A percentile compares a stretch with the other conserved stretches of the same genome.
phyloP scores from a whole-genome alignment of 2,888 invertebrate species.

The Macropis europaea region DNA sequence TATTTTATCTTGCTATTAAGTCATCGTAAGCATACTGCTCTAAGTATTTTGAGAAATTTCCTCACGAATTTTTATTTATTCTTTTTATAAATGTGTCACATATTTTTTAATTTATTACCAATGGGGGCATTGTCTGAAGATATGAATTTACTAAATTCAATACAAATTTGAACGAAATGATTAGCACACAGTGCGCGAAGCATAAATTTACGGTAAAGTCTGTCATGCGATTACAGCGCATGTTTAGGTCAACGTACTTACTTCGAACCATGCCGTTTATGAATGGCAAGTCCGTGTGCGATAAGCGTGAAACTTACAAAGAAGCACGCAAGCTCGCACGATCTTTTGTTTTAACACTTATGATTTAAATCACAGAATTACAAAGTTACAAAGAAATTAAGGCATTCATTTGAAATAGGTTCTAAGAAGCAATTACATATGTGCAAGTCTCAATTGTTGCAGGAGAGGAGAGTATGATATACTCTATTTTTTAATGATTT shows the following conservation, averaged over 20 bases:
- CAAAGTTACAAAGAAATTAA: not conserved
- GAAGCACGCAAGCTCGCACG: slow-evolving; percentile 30
- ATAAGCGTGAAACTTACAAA: slow-evolving; percentile 46
- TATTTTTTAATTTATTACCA: no score
- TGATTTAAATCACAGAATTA: not conserved
- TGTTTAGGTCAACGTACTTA: slow-evolving; percentile 43
- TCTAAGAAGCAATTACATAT: not conserved
- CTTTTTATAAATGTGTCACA: no score
- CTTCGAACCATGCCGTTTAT: slow-evolving; percentile 38
- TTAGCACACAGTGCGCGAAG: no score
- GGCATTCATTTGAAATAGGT: not conserved
- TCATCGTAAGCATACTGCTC: no score
- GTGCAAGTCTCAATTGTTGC: not conserved
- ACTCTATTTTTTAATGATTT: not conserved
- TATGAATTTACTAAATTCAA: no score
- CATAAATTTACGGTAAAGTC: not conserved
- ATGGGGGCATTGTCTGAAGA: no score
- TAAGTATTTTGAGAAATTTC: no score
- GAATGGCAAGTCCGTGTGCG: slow-evolving; percentile 38
- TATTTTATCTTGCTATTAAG: no score
- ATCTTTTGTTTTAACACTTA: slow-evolving; percentile 15
- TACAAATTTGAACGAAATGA: no score
- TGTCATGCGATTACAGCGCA: slow-evolving; percentile 34
- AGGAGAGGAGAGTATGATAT: no score
- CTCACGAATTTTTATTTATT: no score